These are phyloP conservation scores for Synchiropus splendidus DNA, from an alignment of 2,113 vertebrate genomes.

Conservation along the genomic window DNA sequence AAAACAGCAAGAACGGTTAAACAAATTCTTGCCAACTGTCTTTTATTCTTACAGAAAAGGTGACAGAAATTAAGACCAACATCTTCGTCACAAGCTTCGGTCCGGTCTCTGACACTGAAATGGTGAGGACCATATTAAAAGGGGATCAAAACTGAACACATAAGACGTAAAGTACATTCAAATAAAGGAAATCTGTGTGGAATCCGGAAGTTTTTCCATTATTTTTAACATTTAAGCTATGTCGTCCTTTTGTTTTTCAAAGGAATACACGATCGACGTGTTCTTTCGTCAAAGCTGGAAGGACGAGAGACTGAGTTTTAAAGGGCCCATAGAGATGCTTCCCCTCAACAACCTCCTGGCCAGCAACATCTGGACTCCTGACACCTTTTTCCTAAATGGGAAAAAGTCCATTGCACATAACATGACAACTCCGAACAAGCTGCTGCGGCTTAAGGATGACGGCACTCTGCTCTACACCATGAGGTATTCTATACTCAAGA, in stretches of 20 bases:
- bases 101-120: conserved; percentile 92
- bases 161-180: too few relatives aligned
- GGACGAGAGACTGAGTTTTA: conserved; percentile 86
- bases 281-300: conserved; percentile 99
- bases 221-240: too few relatives aligned
- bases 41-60: conserved; percentile 72
- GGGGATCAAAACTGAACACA: too few relatives aligned
- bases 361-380: conserved; percentile 97
- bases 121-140: conserved; percentile 73
- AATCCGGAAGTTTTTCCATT: too few relatives aligned
- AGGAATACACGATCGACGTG: conserved; percentile 97
- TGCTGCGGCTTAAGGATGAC: conserved; percentile 85
- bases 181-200: too few relatives aligned
- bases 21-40: too few relatives aligned
- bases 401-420: conserved; percentile 98
- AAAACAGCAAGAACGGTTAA: too few relatives aligned
- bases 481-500: conserved; percentile 68
- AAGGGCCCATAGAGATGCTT: conserved; percentile 91
- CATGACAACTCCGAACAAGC: conserved; percentile 97
- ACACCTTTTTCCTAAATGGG: conserved; percentile 95
- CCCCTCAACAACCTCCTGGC: conserved; percentile 90
- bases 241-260: background rate
- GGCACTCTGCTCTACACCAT: conserved; percentile 95
- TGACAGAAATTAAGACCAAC: conserved; percentile 94
- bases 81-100: conserved; percentile 98